Evolutionary conservation across 2,888 invertebrate species (phyloP).

Genomic region (Philonicus albiceps): DNA sequence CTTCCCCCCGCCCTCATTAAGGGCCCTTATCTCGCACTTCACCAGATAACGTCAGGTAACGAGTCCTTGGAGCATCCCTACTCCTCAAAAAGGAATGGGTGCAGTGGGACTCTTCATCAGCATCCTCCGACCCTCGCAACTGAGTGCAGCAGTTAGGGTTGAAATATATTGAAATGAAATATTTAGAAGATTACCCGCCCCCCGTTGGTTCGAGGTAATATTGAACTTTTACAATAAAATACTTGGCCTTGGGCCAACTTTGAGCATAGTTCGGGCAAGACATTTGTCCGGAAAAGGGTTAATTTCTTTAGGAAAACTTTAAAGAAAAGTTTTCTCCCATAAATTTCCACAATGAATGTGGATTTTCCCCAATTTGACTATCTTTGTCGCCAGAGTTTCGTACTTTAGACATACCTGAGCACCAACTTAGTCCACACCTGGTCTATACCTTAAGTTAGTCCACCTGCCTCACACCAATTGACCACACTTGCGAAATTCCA

Average conservation of each 20-base stretch:
- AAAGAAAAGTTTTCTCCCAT: not conserved
- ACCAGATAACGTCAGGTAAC: conserved; percentile 27
- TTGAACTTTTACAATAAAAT: not conserved
- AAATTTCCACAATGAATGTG: not conserved
- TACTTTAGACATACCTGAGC: not conserved
- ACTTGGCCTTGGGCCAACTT: not conserved
- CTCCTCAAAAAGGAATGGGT: not conserved
- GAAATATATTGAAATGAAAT: not conserved
- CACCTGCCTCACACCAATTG: not conserved
- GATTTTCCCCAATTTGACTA: not conserved
- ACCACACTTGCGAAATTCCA: not conserved
- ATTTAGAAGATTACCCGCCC: not conserved
- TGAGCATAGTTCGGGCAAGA: not conserved
- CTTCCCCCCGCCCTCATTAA: conserved; percentile 13
- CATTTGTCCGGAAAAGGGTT: not conserved
- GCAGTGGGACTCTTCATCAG: not conserved
- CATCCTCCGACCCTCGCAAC: not conserved
- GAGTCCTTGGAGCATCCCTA: not conserved
- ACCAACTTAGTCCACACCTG: not conserved
- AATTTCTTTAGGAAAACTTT: not conserved
- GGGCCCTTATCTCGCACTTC: conserved; percentile 17
- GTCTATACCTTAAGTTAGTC: not conserved
- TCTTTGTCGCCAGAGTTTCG: not conserved
- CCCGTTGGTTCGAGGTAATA: not conserved
- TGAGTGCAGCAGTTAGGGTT: not conserved